Evolutionary conservation across 64 coral and sea anemone species (phyloP).

Genomic region (Porites lutea): DNA sequence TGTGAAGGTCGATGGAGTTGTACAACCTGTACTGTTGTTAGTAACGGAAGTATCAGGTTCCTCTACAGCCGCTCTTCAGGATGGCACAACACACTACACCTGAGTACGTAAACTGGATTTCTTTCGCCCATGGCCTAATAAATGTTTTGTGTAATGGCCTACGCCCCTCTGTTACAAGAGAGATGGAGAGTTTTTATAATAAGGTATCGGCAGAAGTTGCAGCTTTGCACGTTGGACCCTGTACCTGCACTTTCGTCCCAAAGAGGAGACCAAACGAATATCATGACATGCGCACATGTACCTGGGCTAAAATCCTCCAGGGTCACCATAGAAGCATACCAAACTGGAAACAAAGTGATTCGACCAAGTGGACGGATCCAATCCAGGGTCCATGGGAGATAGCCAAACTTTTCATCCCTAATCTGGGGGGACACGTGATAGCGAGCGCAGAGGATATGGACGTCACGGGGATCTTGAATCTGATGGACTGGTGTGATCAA

Average conservation of each 20-base stretch:
- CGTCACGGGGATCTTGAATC: constrained; percentile 32
- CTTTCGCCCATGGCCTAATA: not conserved
- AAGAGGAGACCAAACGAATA: not conserved
- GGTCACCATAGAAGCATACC: not conserved
- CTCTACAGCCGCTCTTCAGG: too few relatives aligned
- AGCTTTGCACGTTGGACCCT: not conserved
- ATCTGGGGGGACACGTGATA: not conserved
- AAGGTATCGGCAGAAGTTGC: not conserved
- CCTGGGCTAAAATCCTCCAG: not conserved
- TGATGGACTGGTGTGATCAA: constrained; percentile 60
- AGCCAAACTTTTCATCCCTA: too few relatives aligned
- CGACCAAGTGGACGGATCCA: constrained; percentile 38
- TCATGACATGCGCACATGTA: constrained; percentile 6
- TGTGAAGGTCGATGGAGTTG: too few relatives aligned
- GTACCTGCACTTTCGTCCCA: not conserved
- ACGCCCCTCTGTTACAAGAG: not conserved
- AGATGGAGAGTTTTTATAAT: not conserved
- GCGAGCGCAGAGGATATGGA: not conserved
- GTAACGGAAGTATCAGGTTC: too few relatives aligned
- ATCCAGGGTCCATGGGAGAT: not conserved
- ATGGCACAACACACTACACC: not conserved
- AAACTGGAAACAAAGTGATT: constrained; percentile 25
- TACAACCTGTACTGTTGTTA: too few relatives aligned
- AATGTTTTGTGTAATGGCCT: not conserved
- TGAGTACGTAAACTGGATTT: constrained; percentile 13